Evolutionary conservation across 2,797 vertebrate genomes (phyloP).

Genomic region (Strix occidentalis): DNA sequence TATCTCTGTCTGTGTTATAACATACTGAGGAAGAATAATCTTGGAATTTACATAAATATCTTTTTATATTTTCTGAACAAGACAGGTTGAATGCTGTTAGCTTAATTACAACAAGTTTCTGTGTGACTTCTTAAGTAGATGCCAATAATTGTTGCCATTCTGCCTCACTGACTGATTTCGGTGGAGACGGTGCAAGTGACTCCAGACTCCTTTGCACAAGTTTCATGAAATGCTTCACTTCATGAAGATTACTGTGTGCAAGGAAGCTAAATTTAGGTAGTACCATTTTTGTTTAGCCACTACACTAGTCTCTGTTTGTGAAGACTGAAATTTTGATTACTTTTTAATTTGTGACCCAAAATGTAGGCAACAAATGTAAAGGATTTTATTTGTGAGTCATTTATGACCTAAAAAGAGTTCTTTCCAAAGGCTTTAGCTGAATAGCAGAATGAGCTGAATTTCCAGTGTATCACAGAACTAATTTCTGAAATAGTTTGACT

Average conservation of each 20-base stretch:
- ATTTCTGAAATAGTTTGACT: background rate
- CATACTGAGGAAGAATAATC: background rate
- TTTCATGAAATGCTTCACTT: background rate
- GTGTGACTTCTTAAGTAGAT: background rate
- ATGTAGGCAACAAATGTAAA: background rate
- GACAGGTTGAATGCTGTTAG: background rate
- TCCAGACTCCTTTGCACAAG: background rate
- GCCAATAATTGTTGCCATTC: background rate
- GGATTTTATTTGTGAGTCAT: background rate
- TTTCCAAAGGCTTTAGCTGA: background rate
- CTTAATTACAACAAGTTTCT: background rate
- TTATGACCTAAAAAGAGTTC: background rate
- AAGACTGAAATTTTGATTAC: background rate
- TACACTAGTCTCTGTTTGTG: background rate
- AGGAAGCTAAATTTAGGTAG: background rate
- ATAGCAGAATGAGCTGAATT: background rate
- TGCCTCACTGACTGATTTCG: background rate
- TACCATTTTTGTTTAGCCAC: background rate
- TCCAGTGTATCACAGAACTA: background rate
- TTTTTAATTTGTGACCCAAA: background rate
- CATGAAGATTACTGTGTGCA: background rate
- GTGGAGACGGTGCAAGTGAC: background rate
- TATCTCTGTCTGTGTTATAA: background rate
- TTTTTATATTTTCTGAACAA: background rate
- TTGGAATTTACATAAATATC: background rate